Percentiles rank a stretch among this genome's conserved stretches.
These are phyloP conservation scores for Sparus aurata DNA, from an alignment of 2,797 vertebrate genomes.

Conservation along the genomic window DNA sequence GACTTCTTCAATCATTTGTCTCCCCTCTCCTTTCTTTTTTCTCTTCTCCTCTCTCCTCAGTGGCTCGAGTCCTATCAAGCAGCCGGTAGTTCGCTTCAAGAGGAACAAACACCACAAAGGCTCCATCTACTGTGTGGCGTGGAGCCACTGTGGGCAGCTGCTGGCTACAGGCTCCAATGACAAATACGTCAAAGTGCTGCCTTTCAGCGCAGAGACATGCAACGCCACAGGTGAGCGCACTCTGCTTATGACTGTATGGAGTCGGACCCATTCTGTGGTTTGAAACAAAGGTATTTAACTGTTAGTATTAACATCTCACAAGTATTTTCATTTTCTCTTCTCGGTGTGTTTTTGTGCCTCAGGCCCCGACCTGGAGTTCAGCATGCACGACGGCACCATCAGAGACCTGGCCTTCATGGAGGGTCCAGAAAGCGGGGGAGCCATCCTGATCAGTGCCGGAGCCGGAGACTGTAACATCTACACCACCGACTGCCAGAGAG, in stretches of 20 bases:
- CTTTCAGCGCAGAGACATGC: constrained; percentile 96
- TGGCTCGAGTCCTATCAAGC: constrained; percentile 84
- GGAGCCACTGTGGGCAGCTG: constrained; percentile 97
- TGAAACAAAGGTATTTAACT: neutral
- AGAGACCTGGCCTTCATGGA: constrained; percentile 99
- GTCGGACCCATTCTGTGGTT: neutral
- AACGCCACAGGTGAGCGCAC: constrained; percentile 93
- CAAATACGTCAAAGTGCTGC: constrained; percentile 98
- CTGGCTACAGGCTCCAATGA: constrained; percentile 98
- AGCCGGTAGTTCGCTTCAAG: constrained; percentile 94
- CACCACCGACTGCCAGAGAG: constrained; percentile 97
- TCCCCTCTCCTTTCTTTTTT: neutral
- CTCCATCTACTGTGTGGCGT: constrained; percentile 98
- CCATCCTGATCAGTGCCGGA: constrained; percentile 97
- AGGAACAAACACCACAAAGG: constrained; percentile 99
- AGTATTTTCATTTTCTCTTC: neutral
- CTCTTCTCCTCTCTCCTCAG: constrained; percentile 65
- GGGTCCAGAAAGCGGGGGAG: constrained; percentile 96
- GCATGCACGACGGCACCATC: constrained; percentile 99
- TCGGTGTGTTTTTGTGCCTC: neutral
- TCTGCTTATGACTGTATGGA: neutral
- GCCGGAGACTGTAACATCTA: constrained; percentile 99
- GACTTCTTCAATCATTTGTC: neutral
- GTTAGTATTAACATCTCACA: neutral
- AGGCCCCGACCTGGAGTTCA: constrained; percentile 99